Base-by-base conservation (phyloP, 2,113 vertebrate genomes). In the Calyptommatus sinebrachiatus region DNA sequence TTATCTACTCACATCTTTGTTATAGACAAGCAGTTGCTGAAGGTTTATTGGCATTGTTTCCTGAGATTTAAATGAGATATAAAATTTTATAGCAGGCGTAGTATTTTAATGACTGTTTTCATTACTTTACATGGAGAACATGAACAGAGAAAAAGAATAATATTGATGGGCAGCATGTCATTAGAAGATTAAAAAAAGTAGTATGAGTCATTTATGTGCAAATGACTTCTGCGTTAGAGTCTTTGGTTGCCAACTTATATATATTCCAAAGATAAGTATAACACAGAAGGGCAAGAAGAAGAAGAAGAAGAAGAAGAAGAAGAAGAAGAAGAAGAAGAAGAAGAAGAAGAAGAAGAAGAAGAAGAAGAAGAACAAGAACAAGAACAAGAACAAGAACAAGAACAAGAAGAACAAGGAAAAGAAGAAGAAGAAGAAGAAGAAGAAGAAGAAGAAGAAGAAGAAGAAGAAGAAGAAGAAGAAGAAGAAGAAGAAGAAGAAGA, bases 31-130 rank as follows among this genome's bases (percentile, higher is more conserved):
- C 86, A 93, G 91, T 93, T 92, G 92, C 89, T 94, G 91, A 92
- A 92, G 71, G 35, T 93, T 94, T 92, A 94, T 93, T 94, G 92
- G 88, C 88, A 91, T 90, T 95, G 79, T 92, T 93, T 91, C 88
- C 88, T 86, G 84, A 91, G 88, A 91, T 93, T 94, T 92, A 93
- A 94, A 87, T 90, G 92, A 85, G 70, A 89, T 16, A 89, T 95
- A 93, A 94, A 93, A 90, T 92, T 92, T 94, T 93, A 94, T 66
- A 88, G 86, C 80, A 88, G 28, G 1, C 77, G 76, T 83, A 90
- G 84, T 92, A 90, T 93, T 94, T 94, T 92, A 62, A 88, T 93
- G 92, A 92, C 85, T 87, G 71, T 86, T 95, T n/a, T 93, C 79
- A 87, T 93, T 93, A 93, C 93, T 93, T 92, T 91, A 84, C 73